A percentile compares a stretch with the other conserved stretches of the same genome.
Evolutionary conservation across 2,797 vertebrate species (phyloP).

Genomic region (Pelodytes ibericus): DNA sequence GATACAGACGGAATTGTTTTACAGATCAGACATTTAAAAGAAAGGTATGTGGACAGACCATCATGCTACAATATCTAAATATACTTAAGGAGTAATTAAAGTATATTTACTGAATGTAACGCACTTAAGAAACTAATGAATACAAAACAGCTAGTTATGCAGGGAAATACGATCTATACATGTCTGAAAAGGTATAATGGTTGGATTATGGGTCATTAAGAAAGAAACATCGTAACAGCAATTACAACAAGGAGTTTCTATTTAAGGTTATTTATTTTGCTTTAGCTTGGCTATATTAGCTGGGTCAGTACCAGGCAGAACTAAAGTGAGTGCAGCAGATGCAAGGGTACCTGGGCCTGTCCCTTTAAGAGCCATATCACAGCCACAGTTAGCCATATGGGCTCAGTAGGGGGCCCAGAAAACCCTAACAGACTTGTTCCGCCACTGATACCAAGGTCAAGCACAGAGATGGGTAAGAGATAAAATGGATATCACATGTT

Average conservation of each 20-base stretch:
- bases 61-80: conserved; percentile 54
- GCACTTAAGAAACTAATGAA: conserved; percentile 58
- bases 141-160: conserved; percentile 61
- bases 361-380: no score
- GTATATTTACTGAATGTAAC: conserved; percentile 59
- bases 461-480: no score
- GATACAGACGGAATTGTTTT: conserved; percentile 45
- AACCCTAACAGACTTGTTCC: no score
- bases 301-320: no score
- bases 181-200: conserved; percentile 59
- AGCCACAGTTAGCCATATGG: no score
- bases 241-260: neutral
- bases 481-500: no score
- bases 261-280: no score
- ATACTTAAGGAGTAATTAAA: conserved; percentile 58
- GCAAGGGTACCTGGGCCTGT: no score
- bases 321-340: no score
- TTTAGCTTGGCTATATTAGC: no score
- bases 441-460: no score
- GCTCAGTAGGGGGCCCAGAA: no score
- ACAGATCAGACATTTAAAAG: conserved; percentile 59
- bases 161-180: conserved; percentile 61
- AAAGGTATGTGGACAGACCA: conserved; percentile 53
- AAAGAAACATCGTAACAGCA: conserved; percentile 10
- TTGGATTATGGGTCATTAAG: conserved; percentile 42